Evolutionary conservation across 2,888 invertebrate species (phyloP).

Genomic region (Polia nebulosa): DNA sequence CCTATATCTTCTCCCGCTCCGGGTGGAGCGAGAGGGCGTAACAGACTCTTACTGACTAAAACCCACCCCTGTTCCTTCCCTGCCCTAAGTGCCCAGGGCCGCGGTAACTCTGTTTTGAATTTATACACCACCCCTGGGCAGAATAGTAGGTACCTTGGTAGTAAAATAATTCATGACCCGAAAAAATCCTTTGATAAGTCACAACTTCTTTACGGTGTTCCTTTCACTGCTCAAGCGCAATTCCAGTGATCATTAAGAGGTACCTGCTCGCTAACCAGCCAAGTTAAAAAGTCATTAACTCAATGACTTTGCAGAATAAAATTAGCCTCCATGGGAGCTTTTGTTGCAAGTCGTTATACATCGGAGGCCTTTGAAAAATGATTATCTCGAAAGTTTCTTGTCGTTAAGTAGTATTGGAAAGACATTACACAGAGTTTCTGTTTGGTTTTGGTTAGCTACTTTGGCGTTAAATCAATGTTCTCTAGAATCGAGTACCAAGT

Average conservation of each 20-base stretch:
- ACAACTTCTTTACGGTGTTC: neutral
- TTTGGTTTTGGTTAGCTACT: neutral
- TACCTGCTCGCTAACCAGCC: slow-evolving; percentile 52
- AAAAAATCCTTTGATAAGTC: slow-evolving; percentile 11
- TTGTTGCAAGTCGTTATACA: slow-evolving; percentile 61
- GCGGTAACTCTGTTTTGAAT: too few relatives aligned
- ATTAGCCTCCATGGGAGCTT: slow-evolving; percentile 47
- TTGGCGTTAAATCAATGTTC: slow-evolving; percentile 12
- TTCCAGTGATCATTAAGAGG: slow-evolving; percentile 37
- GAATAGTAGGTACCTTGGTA: neutral
- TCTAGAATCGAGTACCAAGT: neutral
- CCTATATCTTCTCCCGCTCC: too few relatives aligned
- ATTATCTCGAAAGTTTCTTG: slow-evolving; percentile 78
- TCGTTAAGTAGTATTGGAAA: slow-evolving; percentile 73
- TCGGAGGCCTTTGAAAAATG: slow-evolving; percentile 76
- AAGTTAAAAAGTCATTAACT: slow-evolving; percentile 66
- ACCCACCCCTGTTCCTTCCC: too few relatives aligned
- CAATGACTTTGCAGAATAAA: slow-evolving; percentile 63
- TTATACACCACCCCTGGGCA: too few relatives aligned
- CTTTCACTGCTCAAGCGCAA: slow-evolving; percentile 14
- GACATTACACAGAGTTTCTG: slow-evolving; percentile 32
- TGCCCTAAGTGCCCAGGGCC: too few relatives aligned
- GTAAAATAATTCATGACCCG: neutral
- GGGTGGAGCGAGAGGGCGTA: too few relatives aligned
- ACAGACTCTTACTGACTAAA: too few relatives aligned